Percentiles rank a stretch among this genome's conserved stretches.
These are phyloP conservation scores for Scaptomyza pallida DNA, from an alignment of 1,140 invertebrate species.

Conservation along the genomic window DNA sequence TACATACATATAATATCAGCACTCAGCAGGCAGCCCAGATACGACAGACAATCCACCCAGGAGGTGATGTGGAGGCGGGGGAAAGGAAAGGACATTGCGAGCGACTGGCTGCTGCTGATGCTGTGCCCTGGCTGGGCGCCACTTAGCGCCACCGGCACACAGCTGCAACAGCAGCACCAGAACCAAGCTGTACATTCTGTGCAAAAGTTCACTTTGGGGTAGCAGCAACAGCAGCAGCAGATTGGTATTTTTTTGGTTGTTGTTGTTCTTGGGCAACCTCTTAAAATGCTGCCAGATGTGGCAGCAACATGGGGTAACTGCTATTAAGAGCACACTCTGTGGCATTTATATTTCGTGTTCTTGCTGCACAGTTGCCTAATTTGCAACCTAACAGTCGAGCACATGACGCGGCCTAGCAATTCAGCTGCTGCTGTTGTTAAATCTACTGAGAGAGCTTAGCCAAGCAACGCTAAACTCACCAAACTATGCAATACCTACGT, in stretches of 20 bases:
- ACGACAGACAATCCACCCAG: neutral
- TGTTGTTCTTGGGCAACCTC: conserved; percentile 23
- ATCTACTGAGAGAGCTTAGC: neutral
- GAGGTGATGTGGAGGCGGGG: neutral
- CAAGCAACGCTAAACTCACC: neutral
- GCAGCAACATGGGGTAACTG: conserved; percentile 34
- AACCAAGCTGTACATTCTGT: conserved; percentile 29
- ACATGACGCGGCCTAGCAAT: conserved; percentile 13
- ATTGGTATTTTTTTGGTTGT: conserved; percentile 8
- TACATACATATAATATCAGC: conserved; percentile 41
- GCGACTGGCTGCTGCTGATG: conserved; percentile 54
- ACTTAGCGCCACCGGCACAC: conserved; percentile 63
- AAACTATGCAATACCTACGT: neutral
- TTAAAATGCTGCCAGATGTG: conserved; percentile 58
- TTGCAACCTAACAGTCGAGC: conserved; percentile 16
- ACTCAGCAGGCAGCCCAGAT: conserved; percentile 49
- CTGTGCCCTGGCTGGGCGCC: conserved; percentile 66
- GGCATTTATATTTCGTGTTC: conserved; percentile 4
- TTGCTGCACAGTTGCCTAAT: conserved; percentile 32
- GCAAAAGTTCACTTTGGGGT: conserved; percentile 65
- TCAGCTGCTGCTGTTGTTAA: neutral
- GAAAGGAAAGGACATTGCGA: conserved; percentile 11
- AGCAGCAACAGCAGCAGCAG: conserved; percentile 3
- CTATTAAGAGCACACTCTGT: conserved; percentile 10
- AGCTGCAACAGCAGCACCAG: conserved; percentile 31